These are phyloP conservation scores for Pseudomyrmex pallidus DNA, from an alignment of 1,140 invertebrate genomes.

Conservation along the genomic window DNA sequence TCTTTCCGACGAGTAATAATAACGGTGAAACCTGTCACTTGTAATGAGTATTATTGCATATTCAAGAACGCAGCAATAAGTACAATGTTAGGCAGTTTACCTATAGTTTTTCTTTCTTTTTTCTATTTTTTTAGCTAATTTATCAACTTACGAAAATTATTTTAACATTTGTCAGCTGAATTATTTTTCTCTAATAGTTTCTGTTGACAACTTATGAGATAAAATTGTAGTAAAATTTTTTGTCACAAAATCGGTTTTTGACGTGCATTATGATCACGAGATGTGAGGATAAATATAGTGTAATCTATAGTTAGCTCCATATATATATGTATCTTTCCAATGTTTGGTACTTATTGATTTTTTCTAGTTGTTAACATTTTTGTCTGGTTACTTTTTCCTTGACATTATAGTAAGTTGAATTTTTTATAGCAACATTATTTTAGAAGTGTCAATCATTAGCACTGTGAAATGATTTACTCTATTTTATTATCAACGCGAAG, in stretches of 20 bases:
- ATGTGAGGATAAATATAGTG: slow-evolving; percentile 36
- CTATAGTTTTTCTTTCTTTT: background rate
- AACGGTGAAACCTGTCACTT: slow-evolving; percentile 26
- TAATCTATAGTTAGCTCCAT: too few relatives aligned
- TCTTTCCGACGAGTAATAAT: slow-evolving; percentile 25
- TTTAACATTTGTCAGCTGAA: slow-evolving; percentile 39
- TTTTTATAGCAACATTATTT: too few relatives aligned
- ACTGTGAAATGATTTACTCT: too few relatives aligned
- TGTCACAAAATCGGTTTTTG: background rate
- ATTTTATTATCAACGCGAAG: slow-evolving; percentile 40
- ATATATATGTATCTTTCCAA: too few relatives aligned
- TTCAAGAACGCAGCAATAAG: background rate
- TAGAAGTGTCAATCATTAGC: too few relatives aligned
- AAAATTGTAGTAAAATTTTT: slow-evolving; percentile 41
- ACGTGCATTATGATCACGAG: slow-evolving; percentile 49
- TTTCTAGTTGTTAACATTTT: too few relatives aligned
- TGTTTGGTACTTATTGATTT: too few relatives aligned
- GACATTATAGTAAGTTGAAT: too few relatives aligned
- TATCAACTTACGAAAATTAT: slow-evolving; percentile 2
- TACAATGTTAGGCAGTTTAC: too few relatives aligned
- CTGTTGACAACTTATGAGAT: slow-evolving; percentile 15
- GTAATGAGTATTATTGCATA: slow-evolving; percentile 31
- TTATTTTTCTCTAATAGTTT: background rate
- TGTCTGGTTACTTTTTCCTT: too few relatives aligned
- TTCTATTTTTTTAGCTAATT: background rate